Conservation (phyloP, 1,140 invertebrate species). For the Trypoxylus dichotomus region DNA sequence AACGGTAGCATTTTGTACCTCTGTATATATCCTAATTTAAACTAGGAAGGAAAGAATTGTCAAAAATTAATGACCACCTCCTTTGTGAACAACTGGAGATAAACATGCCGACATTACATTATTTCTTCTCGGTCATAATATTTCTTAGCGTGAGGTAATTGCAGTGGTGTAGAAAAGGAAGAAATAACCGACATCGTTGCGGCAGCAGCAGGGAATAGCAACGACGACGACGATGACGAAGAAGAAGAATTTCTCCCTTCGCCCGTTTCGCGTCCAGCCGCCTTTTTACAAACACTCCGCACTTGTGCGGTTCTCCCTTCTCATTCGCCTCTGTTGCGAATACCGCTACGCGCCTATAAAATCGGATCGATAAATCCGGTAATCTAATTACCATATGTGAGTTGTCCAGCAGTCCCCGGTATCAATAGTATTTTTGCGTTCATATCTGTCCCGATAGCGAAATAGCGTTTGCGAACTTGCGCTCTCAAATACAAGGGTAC, state of each 20-base stretch:
- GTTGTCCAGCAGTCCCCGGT: slow-evolving; percentile 10
- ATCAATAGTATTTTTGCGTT: slow-evolving; percentile 33
- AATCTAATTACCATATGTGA: slow-evolving; percentile 34
- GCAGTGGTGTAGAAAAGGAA: not conserved
- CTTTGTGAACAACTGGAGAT: not conserved
- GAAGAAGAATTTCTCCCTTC: slow-evolving; percentile 6
- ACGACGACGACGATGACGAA: not conserved
- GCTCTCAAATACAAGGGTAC: slow-evolving; percentile 1
- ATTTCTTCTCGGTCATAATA: slow-evolving; percentile 2
- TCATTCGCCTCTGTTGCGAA: slow-evolving; percentile 12
- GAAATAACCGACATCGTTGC: not conserved
- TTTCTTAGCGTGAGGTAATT: slow-evolving; percentile 13
- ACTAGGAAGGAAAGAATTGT: not conserved
- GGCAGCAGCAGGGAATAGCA: not conserved
- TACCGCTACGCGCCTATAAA: slow-evolving; percentile 22
- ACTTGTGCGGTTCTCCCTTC: not conserved
- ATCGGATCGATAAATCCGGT: slow-evolving; percentile 26
- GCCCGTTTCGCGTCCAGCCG: not conserved
- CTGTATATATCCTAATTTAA: not conserved
- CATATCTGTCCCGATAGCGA: slow-evolving; percentile 33
- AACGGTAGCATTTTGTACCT: not conserved
- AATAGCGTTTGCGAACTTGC: slow-evolving; percentile 26
- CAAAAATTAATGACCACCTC: not conserved
- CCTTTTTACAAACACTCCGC: slow-evolving; percentile 6
- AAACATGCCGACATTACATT: slow-evolving; percentile 24